Base-by-base conservation (phyloP, 2,888 invertebrate species). In the Hetaerina titia region DNA sequence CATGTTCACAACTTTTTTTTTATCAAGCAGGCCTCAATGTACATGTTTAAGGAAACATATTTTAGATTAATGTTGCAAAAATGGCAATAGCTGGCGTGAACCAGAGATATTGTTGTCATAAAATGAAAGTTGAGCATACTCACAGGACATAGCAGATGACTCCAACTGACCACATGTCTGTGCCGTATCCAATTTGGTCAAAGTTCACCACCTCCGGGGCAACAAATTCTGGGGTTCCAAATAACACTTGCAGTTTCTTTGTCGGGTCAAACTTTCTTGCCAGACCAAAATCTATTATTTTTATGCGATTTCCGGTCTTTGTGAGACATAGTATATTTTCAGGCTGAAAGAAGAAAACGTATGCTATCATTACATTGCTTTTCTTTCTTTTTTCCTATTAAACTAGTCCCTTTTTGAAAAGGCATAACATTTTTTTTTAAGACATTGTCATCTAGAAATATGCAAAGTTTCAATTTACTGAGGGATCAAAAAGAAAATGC, bases 131-230 rank as follows among this genome's bases (percentile, higher is more conserved):
- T 31, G 95, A 95, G 45, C 95, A 94, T 96, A 98, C 99, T 99
- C 97, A 99, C 99, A 99, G 97, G 95, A 99, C 99, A 97, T 99
- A 99, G 96, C 99, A 99, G 96, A 99, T 99, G 95, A 99, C 99
- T 89, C 99, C 99, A 57, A 99, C 98, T 95, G 99, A 99, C 99
- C 99, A 99, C 99, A 99, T 99, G 96, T 99, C 99, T 0, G 99
- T 99, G 15, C 98, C 98, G 96, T 98, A 99, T 95, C 99, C 98
- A 96, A 99, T 99, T 96, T 98, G 98, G 96, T 99, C 99, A 97
- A 99, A 99, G 97, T 99, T 99, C 87, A 99, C 99, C 58, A 99
- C 99, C 97, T 99, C 99, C 0, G 99, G 99, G 0, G 99, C 99
- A 94, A 99, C 99, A 96, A 99, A 99, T 97, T 99, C 99, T 0